These are phyloP conservation scores for Zosterops lateralis DNA, from an alignment of 2,113 vertebrate species.

Conservation along the genomic window DNA sequence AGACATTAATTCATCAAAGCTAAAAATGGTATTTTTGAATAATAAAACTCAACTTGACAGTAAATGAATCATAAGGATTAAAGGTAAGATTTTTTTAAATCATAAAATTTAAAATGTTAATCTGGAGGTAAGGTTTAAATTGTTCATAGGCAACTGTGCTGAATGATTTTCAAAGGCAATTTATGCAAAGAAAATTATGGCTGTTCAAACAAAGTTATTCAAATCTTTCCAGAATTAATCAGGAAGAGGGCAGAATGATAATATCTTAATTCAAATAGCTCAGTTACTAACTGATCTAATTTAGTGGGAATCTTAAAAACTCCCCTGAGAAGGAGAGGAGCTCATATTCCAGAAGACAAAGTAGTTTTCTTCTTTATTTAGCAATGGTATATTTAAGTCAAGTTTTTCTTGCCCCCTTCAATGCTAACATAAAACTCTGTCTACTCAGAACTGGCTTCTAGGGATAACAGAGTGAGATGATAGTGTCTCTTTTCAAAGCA, in stretches of 20 bases:
- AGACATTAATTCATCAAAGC: background rate
- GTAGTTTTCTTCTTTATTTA: background rate
- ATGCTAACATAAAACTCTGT: background rate
- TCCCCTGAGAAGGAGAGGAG: background rate
- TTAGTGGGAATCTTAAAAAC: background rate
- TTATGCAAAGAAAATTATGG: background rate
- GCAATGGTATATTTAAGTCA: background rate
- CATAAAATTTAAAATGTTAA: background rate
- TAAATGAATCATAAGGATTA: background rate
- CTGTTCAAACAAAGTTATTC: background rate
- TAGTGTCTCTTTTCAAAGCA: background rate
- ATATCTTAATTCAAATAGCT: background rate
- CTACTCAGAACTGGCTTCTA: background rate
- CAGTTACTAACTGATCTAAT: background rate
- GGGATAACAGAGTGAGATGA: background rate
- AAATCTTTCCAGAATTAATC: background rate
- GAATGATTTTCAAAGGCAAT: background rate
- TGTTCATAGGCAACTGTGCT: background rate
- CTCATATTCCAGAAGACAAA: background rate
- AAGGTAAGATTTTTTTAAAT: background rate
- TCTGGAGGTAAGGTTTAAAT: background rate
- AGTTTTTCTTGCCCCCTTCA: background rate
- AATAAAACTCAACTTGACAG: background rate
- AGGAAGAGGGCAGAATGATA: background rate
- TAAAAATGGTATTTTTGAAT: background rate